Evolutionary conservation across 2,113 vertebrate species (phyloP), one percentile per base, ranked within the genome.

Genomic region (Chunga burmeisteri): DNA sequence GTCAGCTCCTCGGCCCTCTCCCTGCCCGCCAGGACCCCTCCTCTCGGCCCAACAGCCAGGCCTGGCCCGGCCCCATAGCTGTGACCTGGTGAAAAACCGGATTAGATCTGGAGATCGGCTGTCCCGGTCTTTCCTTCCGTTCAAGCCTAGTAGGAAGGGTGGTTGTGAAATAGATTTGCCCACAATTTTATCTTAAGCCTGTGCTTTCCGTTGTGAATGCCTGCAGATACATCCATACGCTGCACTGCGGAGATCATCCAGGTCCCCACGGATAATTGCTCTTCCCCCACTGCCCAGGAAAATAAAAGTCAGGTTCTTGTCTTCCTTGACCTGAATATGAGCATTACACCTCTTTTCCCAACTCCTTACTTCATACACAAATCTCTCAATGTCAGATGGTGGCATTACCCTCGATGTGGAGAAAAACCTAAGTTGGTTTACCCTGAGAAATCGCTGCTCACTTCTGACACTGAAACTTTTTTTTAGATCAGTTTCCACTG

Each of bases 401-500:
- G 44, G 29, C 46, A 12, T 30, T 81, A 30, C 11, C 4, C 7
- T 40, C 20, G 36, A 0, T 1, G 16, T 34, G 50, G 25, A 38
- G n/a, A 44, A 66, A 11, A 88, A 23, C 5, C 9, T 2, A 9
- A 18, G 23, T 10, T 2, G 2, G 16, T 6, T 81, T 49, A 5
- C 9, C 7, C 29, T 77, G 23, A 17, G 2, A 10, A 40, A 34
- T 40, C 2, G 5, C n/a, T 68, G 34, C 11, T 55, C 22, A 38
- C 16, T 20, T 25, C 53, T 92, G 67, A 88, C 9, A 0, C 30
- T 47, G 38, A 75, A 63, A 71, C 71, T 96, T n/a, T 97, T 95
- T 98, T 98, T 32, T 97, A 99, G 99, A 98, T 96, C 98, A 99
- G 96, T 99, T 99, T 96, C 99, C 99, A 6, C 94, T 99, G 97